A percentile compares a stretch with the other conserved stretches of the same genome.
Evolutionary conservation across 2,888 invertebrate species (phyloP).

Genomic region (Entomobrya multifasciata): DNA sequence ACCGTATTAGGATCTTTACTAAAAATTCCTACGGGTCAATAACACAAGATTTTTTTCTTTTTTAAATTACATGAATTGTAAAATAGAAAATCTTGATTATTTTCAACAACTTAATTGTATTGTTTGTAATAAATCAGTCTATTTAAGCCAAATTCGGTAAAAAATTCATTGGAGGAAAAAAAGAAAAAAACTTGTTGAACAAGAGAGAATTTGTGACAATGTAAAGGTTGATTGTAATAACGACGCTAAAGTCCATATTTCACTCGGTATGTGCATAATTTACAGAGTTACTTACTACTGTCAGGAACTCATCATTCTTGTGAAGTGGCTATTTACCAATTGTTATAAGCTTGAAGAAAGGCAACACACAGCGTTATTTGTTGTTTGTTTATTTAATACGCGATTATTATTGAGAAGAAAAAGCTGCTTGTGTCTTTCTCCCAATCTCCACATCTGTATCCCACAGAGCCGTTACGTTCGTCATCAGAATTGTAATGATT

Average conservation of each 20-base stretch:
- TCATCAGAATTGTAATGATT: slow-evolving; percentile 71
- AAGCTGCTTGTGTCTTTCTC: neutral
- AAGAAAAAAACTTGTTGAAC: neutral
- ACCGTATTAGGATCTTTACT: slow-evolving; percentile 2
- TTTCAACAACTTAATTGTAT: too few species aligned
- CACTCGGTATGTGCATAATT: neutral
- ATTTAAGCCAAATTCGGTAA: slow-evolving; percentile 21
- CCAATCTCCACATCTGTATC: slow-evolving; percentile 56
- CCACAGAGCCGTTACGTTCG: slow-evolving; percentile 61
- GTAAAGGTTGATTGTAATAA: too few species aligned
- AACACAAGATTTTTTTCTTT: slow-evolving; percentile 3
- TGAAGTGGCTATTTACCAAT: slow-evolving; percentile 17
- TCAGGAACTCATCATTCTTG: slow-evolving; percentile 28
- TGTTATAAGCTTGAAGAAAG: slow-evolving; percentile 30
- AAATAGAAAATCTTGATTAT: neutral
- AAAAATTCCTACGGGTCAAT: neutral
- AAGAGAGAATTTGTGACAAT: neutral
- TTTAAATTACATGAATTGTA: neutral
- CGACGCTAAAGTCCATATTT: neutral
- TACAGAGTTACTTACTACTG: slow-evolving; percentile 26
- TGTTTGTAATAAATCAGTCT: neutral
- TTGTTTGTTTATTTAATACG: slow-evolving; percentile 2
- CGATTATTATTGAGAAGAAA: neutral
- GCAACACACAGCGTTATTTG: slow-evolving; percentile 34
- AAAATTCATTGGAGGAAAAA: neutral